These are phyloP conservation scores for Spicauda simplicius DNA, from an alignment of 2,888 invertebrate species.

Conservation along the genomic window DNA sequence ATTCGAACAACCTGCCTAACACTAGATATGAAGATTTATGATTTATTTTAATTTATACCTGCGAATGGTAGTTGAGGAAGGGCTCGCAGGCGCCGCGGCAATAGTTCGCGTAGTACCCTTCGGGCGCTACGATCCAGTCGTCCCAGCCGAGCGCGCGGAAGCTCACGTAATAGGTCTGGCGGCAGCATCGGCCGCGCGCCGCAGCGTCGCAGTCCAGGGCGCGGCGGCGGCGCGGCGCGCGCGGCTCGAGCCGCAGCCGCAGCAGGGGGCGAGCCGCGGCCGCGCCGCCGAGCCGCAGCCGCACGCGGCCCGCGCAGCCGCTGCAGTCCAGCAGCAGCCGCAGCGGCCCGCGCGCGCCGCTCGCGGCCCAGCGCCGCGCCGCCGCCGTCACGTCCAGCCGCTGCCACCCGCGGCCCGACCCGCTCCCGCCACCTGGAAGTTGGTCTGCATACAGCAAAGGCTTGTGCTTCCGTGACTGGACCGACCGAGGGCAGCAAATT, in stretches of 20 bases:
- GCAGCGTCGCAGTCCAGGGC: constrained; percentile 92
- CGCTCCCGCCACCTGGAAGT: constrained; percentile 43
- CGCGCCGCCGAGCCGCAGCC: constrained; percentile 85
- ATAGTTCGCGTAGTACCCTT: constrained; percentile 97
- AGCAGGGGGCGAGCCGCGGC: constrained; percentile 92
- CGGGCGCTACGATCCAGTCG: constrained; percentile 96
- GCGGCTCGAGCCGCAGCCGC: constrained; percentile 90
- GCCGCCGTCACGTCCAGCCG: constrained; percentile 93
- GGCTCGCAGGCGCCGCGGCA: constrained; percentile 96
- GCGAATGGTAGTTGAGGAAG: constrained; percentile 94
- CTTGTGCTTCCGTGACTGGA: too few relatives aligned
- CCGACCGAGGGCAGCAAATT: too few relatives aligned
- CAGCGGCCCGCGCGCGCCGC: constrained; percentile 83
- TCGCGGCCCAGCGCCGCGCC: constrained; percentile 80
- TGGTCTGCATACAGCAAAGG: too few relatives aligned
- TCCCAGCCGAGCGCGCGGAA: constrained; percentile 97
- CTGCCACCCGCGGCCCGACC: constrained; percentile 91
- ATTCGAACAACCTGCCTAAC: too few relatives aligned
- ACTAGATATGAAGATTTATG: too few relatives aligned
- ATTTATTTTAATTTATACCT: constrained; percentile 81
- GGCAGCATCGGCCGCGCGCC: constrained; percentile 88
- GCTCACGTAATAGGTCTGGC: constrained; percentile 95
- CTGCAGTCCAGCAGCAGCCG: constrained; percentile 93
- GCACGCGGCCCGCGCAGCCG: constrained; percentile 90
- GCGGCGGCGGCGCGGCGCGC: constrained; percentile 89